Conservation (phyloP, 1,140 invertebrate genomes). For the Phocides pigmalion region DNA sequence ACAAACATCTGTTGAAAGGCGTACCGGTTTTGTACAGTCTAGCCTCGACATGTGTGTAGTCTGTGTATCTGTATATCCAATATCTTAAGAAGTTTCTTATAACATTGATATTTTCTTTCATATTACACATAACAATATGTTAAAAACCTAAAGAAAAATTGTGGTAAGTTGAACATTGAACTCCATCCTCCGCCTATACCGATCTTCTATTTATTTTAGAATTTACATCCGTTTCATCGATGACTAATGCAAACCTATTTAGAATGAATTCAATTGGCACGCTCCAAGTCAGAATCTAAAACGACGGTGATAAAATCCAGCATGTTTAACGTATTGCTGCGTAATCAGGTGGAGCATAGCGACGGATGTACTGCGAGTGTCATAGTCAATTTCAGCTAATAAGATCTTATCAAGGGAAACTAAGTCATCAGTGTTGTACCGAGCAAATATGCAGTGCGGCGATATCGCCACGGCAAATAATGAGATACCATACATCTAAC, state of each 20-base stretch:
- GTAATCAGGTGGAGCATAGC: not conserved
- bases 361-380: not conserved
- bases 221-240: not conserved
- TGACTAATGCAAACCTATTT: too few species aligned
- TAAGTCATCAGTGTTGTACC: slow-evolving; percentile 7
- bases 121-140: too few species aligned
- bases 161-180: too few species aligned
- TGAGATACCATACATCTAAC: slow-evolving; percentile 21
- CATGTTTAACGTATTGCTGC: not conserved
- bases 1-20: not conserved
- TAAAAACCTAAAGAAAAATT: too few species aligned
- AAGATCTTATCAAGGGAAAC: slow-evolving; percentile 10
- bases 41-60: not conserved
- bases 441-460: slow-evolving; percentile 12
- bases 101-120: too few species aligned
- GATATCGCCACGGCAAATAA: slow-evolving; percentile 19
- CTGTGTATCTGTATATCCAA: not conserved
- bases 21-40: not conserved
- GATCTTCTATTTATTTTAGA: not conserved
- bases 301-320: not conserved
- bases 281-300: not conserved
- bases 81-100: too few species aligned
- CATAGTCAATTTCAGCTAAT: not conserved
- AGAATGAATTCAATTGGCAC: not conserved
- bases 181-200: too few species aligned